Evolutionary conservation across 1,140 invertebrate genomes (phyloP).

Genomic region (Bombus breviceps): DNA sequence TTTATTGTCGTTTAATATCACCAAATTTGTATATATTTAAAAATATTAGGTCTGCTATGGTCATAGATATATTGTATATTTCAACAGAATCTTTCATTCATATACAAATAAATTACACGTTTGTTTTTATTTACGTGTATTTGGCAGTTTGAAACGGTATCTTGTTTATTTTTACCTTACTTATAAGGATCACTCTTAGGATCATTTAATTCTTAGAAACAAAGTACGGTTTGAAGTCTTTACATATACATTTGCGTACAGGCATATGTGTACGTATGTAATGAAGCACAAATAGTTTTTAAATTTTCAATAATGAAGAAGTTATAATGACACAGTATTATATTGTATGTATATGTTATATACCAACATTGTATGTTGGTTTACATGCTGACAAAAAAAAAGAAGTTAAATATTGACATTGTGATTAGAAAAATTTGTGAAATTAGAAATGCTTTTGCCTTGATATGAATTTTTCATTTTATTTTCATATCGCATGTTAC

Average conservation of each 20-base stretch:
- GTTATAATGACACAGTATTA: conserved; percentile 27
- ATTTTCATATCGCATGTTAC: conserved; percentile 30
- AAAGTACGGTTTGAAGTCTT: neutral
- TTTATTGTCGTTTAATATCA: conserved; percentile 49
- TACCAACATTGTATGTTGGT: neutral
- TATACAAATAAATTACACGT: conserved; percentile 47
- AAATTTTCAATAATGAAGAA: conserved; percentile 9
- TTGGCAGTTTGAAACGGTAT: conserved; percentile 26
- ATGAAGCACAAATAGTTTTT: neutral
- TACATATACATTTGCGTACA: neutral
- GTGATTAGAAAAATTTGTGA: conserved; percentile 29
- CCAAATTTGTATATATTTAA: conserved; percentile 12
- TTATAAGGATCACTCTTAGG: neutral
- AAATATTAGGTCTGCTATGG: conserved; percentile 13
- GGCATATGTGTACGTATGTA: neutral
- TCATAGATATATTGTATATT: conserved; percentile 3
- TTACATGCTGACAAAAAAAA: conserved; percentile 26
- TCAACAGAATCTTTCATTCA: conserved; percentile 34
- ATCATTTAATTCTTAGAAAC: conserved; percentile 6
- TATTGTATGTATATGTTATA: no score
- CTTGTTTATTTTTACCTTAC: neutral
- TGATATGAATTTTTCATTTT: conserved; percentile 16
- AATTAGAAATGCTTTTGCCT: conserved; percentile 38
- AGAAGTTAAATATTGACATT: conserved; percentile 18
- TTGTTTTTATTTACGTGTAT: conserved; percentile 16